Percentiles rank a stretch among this genome's conserved stretches.
These are phyloP conservation scores for Crambe crambe DNA, from an alignment of 37 sponge, comb jelly and placozoan species.

Conservation along the genomic window DNA sequence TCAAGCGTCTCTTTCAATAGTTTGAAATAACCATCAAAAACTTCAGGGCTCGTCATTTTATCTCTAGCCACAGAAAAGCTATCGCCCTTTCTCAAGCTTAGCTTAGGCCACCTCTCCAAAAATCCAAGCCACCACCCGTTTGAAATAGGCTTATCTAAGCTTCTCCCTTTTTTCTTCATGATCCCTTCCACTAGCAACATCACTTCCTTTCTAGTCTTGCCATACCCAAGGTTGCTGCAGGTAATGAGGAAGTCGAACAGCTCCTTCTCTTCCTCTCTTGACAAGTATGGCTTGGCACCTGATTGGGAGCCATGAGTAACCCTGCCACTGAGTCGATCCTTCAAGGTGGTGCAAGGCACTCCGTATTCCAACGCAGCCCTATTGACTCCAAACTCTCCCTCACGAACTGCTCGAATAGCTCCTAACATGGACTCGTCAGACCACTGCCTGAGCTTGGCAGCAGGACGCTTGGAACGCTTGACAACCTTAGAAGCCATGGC, in stretches of 20 bases:
- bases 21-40: constrained; percentile 37
- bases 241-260: constrained; percentile 20
- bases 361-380: background rate
- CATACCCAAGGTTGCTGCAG: constrained; percentile 52
- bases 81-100: constrained; percentile 29
- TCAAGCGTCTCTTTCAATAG: constrained; percentile 38
- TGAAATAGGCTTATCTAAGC: constrained; percentile 31
- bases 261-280: constrained; percentile 40
- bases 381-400: constrained; percentile 39
- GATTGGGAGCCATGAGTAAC: constrained; percentile 41
- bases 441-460: constrained; percentile 7
- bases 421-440: constrained; percentile 33
- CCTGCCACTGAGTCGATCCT: background rate
- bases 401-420: constrained; percentile 24
- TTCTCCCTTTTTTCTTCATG: constrained; percentile 27
- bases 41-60: constrained; percentile 25
- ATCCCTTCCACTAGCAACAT: constrained; percentile 34
- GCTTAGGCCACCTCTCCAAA: background rate
- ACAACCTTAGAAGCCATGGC: too few species aligned
- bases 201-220: constrained; percentile 24
- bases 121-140: constrained; percentile 7
- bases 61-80: constrained; percentile 46
- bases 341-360: background rate
- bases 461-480: background rate
- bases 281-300: constrained; percentile 38